A percentile compares a stretch with the other conserved stretches of the same genome.
phyloP scores from a whole-genome alignment of 2,797 vertebrate species.

The Falco concolor region DNA sequence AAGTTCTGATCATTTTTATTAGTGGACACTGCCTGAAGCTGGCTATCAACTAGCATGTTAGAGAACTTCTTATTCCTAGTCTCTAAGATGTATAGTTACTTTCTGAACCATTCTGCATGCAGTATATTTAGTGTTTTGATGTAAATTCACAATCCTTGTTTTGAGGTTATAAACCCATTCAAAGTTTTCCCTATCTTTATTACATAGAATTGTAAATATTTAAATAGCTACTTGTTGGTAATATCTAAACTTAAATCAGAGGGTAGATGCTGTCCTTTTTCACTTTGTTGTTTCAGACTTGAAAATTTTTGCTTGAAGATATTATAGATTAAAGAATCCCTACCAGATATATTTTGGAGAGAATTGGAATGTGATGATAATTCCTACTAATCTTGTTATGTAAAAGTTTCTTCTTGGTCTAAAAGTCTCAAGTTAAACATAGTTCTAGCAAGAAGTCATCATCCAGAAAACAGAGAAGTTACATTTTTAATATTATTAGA shows the following conservation, averaged over 20 bases:
- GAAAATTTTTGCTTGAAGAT: background rate
- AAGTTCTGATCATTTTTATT: background rate
- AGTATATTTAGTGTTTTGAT: background rate
- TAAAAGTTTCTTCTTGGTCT: background rate
- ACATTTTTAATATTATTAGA: background rate
- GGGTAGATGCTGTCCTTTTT: background rate
- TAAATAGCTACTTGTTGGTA: background rate
- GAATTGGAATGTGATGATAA: background rate
- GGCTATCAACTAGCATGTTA: background rate
- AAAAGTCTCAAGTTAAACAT: background rate
- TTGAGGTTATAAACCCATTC: background rate
- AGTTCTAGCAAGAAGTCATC: background rate
- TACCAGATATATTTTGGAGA: background rate
- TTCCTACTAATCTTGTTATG: background rate
- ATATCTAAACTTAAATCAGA: background rate
- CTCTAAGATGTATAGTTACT: background rate
- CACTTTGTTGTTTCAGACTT: background rate
- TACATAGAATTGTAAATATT: background rate
- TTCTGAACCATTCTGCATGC: background rate
- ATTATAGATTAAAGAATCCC: background rate
- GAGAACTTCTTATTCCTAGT: background rate
- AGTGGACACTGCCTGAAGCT: background rate
- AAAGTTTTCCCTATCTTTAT: background rate
- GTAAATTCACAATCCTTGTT: background rate
- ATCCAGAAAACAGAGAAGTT: background rate